These are phyloP conservation scores for Ahaetulla prasina DNA, from an alignment of 2,113 vertebrate genomes.

Conservation along the genomic window DNA sequence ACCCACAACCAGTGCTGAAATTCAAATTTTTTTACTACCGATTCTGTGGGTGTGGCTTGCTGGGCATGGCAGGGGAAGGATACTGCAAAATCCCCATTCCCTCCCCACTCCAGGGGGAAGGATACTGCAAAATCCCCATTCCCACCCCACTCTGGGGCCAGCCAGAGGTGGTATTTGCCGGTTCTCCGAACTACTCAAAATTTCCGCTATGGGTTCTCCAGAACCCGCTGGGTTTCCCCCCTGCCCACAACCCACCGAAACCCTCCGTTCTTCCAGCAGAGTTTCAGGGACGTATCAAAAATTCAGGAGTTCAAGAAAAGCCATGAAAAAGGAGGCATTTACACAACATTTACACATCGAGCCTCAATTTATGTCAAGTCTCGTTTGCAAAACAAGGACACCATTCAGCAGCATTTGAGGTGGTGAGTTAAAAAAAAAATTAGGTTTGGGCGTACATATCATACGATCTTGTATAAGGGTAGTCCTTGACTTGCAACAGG, in stretches of 20 bases:
- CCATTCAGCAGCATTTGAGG: constrained; percentile 11
- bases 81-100: too few species aligned
- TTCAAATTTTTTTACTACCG: too few species aligned
- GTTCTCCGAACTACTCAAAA: too few species aligned
- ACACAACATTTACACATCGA: not conserved
- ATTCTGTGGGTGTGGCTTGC: too few species aligned
- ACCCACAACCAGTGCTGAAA: not conserved
- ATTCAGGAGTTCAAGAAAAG: not conserved
- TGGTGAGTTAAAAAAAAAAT: not conserved
- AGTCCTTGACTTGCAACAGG: not conserved
- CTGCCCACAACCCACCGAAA: too few species aligned
- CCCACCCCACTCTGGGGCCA: too few species aligned
- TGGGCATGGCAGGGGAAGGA: too few species aligned
- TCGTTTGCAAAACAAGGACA: constrained; percentile 5
- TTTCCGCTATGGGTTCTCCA: too few species aligned
- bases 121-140: too few species aligned
- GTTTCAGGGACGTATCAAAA: not conserved
- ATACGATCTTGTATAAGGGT: not conserved
- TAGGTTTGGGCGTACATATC: not conserved
- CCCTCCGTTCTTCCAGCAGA: not conserved
- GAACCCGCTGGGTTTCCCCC: too few species aligned
- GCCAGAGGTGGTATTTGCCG: too few species aligned
- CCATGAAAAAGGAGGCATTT: not conserved
- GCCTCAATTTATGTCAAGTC: not conserved
- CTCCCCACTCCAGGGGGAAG: too few species aligned